Evolutionary conservation across 2,888 invertebrate genomes (phyloP).

Genomic region (Theretra japonica): DNA sequence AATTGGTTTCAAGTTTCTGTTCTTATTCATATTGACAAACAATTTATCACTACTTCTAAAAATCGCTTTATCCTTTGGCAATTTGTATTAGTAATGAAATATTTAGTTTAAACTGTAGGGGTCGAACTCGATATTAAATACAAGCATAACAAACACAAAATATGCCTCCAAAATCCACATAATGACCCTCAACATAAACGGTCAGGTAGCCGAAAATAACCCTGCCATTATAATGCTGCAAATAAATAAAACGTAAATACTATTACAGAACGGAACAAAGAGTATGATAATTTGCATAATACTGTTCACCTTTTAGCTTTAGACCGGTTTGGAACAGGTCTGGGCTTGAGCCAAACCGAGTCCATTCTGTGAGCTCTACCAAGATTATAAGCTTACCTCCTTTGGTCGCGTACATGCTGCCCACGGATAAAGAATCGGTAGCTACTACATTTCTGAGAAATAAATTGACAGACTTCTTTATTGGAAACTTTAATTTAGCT

Average conservation of each 20-base stretch:
- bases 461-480: not conserved
- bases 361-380: slow-evolving; percentile 67
- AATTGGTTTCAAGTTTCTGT: too few species aligned
- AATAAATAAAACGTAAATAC: slow-evolving; percentile 81
- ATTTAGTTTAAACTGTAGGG: not conserved
- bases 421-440: slow-evolving; percentile 12
- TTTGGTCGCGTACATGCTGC: slow-evolving; percentile 32
- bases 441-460: slow-evolving; percentile 10
- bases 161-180: slow-evolving; percentile 48
- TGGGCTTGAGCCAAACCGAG: slow-evolving; percentile 78
- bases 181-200: slow-evolving; percentile 61
- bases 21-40: too few species aligned
- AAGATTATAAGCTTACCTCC: slow-evolving; percentile 76
- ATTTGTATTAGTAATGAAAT: not conserved
- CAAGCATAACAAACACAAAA: slow-evolving; percentile 16
- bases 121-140: not conserved
- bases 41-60: too few species aligned
- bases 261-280: slow-evolving; percentile 76
- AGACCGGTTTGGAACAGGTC: slow-evolving; percentile 61
- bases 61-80: too few species aligned
- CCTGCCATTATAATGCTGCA: slow-evolving; percentile 66
- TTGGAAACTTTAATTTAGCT: not conserved
- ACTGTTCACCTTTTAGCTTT: slow-evolving; percentile 78
- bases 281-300: slow-evolving; percentile 81
- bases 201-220: slow-evolving; percentile 53